Evolutionary conservation across 2,113 vertebrate genomes (phyloP).

Genomic region (Scartelaos histophorus): DNA sequence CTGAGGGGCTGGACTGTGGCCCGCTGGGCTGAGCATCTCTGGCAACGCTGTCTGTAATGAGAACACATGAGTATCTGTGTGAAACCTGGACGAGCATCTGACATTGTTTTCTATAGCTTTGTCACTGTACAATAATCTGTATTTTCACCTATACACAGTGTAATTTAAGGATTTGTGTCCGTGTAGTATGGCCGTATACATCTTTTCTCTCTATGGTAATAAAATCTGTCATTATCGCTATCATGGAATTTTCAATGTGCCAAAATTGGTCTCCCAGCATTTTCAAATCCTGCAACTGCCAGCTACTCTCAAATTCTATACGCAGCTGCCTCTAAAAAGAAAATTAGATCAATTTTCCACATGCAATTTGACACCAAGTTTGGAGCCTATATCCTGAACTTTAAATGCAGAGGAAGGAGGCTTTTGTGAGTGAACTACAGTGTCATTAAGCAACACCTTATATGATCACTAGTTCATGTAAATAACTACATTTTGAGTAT

Average conservation of each 20-base stretch:
- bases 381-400: no score
- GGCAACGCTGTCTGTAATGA: conserved; percentile 59
- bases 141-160: conserved; percentile 13
- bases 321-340: not conserved
- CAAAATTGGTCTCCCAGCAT: no score
- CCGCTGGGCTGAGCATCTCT: conserved; percentile 59
- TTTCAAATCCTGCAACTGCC: not conserved
- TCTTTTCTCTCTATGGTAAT: no score
- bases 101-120: conserved; percentile 33
- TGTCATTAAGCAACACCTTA: not conserved
- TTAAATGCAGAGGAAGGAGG: not conserved
- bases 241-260: no score
- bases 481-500: not conserved
- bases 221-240: no score
- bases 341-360: not conserved
- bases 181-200: not conserved
- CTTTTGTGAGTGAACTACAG: not conserved
- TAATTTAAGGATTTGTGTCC: conserved; percentile 15
- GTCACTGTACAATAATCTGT: conserved; percentile 21
- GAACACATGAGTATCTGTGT: conserved; percentile 40
- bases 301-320: not conserved
- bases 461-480: not conserved
- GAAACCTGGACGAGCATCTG: conserved; percentile 12
- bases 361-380: not conserved
- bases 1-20: conserved; percentile 67